These are phyloP conservation scores for Cotesia vestalis DNA, from an alignment of 1,140 invertebrate genomes.

Conservation along the genomic window DNA sequence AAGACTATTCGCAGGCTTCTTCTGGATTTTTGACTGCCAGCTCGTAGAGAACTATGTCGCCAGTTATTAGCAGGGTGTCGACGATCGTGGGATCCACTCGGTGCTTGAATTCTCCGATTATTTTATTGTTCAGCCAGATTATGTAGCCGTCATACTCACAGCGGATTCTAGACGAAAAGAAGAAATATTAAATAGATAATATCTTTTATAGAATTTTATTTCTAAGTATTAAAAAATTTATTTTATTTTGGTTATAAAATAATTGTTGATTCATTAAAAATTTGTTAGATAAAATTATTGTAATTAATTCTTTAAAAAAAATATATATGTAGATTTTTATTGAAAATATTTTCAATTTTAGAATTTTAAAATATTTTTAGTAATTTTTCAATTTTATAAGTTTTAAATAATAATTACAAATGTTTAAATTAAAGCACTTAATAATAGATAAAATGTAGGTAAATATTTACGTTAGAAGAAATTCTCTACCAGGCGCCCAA, in stretches of 20 bases:
- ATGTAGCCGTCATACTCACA: slow-evolving; percentile 55
- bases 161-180: slow-evolving; percentile 49
- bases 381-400: too few relatives aligned
- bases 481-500: slow-evolving; percentile 62
- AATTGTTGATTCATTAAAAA: not conserved
- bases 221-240: not conserved
- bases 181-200: slow-evolving; percentile 10
- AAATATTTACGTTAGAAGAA: slow-evolving; percentile 56
- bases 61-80: slow-evolving; percentile 57
- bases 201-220: slow-evolving; percentile 1
- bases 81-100: slow-evolving; percentile 50
- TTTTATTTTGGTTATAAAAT: not conserved
- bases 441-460: not conserved
- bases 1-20: slow-evolving; percentile 10
- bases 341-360: too few relatives aligned
- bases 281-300: too few relatives aligned
- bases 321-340: too few relatives aligned
- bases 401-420: too few relatives aligned
- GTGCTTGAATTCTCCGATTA: slow-evolving; percentile 60
- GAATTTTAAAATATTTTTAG: too few relatives aligned
- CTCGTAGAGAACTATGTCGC: slow-evolving; percentile 57
- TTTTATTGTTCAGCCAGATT: slow-evolving; percentile 59
- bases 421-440: not conserved
- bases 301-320: too few relatives aligned
- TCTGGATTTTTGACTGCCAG: slow-evolving; percentile 43